A percentile compares a stretch with the other conserved stretches of the same genome.
These are phyloP conservation scores for Ranitomeya variabilis DNA, from an alignment of 2,113 vertebrate genomes.

Conservation along the genomic window DNA sequence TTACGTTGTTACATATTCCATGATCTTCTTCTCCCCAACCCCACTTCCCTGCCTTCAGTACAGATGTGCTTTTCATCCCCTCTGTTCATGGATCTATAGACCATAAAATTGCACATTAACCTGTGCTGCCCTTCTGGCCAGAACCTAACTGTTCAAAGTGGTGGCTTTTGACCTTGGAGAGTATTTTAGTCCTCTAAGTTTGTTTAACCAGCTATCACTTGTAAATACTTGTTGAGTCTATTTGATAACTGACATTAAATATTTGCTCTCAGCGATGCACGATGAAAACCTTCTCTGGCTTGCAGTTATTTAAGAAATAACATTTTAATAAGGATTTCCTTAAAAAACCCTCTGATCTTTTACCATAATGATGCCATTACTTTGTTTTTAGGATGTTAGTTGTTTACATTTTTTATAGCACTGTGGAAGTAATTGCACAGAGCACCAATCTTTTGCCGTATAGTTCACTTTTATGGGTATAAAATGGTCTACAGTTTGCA, in stretches of 20 bases:
- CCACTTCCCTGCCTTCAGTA: background rate
- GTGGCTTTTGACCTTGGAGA: conserved; percentile 16
- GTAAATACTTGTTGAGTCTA: conserved; percentile 34
- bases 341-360: background rate
- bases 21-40: background rate
- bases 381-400: background rate
- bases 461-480: no score
- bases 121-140: background rate
- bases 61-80: background rate
- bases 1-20: background rate
- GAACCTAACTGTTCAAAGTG: background rate
- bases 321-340: background rate
- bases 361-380: background rate
- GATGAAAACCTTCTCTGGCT: background rate
- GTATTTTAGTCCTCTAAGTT: background rate
- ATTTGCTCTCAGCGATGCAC: conserved; percentile 8
- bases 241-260: conserved; percentile 29
- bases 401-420: background rate
- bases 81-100: background rate
- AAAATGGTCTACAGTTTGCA: no score
- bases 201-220: background rate
- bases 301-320: background rate
- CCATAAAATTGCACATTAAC: conserved; percentile 9
- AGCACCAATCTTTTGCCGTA: no score
- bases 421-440: background rate